Percentiles rank a stretch among this genome's conserved stretches.
Evolutionary conservation across 2,888 invertebrate species (phyloP).

Genomic region (Gymnocheta viridis): DNA sequence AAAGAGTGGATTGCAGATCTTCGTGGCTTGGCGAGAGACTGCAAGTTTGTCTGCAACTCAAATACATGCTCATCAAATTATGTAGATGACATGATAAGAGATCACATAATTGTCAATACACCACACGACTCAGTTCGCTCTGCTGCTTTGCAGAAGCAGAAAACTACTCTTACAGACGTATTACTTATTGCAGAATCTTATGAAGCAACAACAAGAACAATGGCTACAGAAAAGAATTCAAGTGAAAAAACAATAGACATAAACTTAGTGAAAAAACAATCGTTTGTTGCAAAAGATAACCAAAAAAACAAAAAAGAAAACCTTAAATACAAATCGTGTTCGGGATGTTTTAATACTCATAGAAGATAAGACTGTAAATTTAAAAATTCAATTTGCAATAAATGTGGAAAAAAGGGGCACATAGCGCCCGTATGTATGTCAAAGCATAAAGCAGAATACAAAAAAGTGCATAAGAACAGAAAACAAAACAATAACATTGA

Average conservation of each 20-base stretch:
- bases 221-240: constrained; percentile 36
- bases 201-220: too few species aligned
- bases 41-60: constrained; percentile 61
- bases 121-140: constrained; percentile 44
- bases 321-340: too few species aligned
- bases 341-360: too few species aligned
- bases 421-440: too few species aligned
- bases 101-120: neutral
- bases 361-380: too few species aligned
- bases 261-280: constrained; percentile 4
- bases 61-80: neutral
- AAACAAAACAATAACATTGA: too few species aligned
- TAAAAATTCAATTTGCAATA: too few species aligned
- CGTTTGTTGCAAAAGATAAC: neutral
- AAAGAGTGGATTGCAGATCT: constrained; percentile 68
- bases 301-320: too few species aligned
- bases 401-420: too few species aligned
- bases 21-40: constrained; percentile 66
- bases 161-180: constrained; percentile 56
- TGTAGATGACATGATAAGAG: neutral
- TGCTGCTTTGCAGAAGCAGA: constrained; percentile 62
- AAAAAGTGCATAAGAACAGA: too few species aligned
- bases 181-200: too few species aligned
- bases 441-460: too few species aligned
- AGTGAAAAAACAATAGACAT: constrained; percentile 27